phyloP scores from a whole-genome alignment of 2,888 invertebrate species.

The Monoplex corrugatus region DNA sequence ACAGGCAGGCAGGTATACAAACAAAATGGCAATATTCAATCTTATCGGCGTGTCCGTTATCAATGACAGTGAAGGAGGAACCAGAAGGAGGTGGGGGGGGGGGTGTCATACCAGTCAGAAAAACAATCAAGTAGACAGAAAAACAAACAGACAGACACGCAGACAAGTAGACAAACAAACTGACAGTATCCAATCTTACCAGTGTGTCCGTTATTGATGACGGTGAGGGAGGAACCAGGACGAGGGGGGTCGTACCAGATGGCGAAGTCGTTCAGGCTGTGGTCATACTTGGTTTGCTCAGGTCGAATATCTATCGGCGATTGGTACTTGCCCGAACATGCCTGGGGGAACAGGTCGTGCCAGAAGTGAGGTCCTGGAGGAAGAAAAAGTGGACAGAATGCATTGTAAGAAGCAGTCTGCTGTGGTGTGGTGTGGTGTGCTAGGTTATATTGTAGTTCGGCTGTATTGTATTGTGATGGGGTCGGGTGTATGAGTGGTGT shows the following conservation, averaged over 20 bases:
- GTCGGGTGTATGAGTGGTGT: not conserved
- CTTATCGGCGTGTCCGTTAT: too few species aligned
- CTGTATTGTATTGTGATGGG: not conserved
- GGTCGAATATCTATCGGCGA: conserved; percentile 88
- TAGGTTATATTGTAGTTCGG: too few species aligned
- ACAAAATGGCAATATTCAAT: too few species aligned
- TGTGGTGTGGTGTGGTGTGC: not conserved
- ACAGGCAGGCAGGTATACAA: too few species aligned
- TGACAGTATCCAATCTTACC: conserved; percentile 82
- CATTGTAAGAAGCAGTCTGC: not conserved
- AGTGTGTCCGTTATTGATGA: conserved; percentile 88
- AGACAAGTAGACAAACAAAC: too few species aligned
- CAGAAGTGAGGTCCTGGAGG: conserved; percentile 67
- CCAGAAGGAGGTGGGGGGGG: too few species aligned
- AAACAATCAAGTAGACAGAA: too few species aligned
- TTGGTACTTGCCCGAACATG: conserved; percentile 87
- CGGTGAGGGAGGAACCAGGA: conserved; percentile 80
- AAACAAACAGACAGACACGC: too few species aligned
- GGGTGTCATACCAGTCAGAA: too few species aligned
- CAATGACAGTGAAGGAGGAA: too few species aligned
- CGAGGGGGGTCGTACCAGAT: conserved; percentile 84
- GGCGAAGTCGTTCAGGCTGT: conserved; percentile 81
- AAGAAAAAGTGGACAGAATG: not conserved
- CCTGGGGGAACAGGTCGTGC: conserved; percentile 77
- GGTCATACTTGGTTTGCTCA: conserved; percentile 77